phyloP scores from a whole-genome alignment of 2,113 vertebrate species.

The Pituophis catenifer region DNA sequence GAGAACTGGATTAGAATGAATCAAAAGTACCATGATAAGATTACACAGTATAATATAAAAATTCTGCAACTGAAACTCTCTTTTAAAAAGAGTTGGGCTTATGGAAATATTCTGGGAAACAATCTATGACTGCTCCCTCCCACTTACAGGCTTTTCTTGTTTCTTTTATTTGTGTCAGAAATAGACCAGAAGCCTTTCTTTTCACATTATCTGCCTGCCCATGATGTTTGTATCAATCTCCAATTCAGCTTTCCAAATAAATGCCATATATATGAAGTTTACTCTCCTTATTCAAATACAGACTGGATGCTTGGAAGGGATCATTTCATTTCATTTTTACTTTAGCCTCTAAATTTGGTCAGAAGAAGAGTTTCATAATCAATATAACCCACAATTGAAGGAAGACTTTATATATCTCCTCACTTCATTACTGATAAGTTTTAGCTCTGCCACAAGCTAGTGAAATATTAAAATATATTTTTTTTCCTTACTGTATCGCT shows the following conservation, averaged over 20 bases:
- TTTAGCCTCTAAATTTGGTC: background rate
- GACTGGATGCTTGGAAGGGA: background rate
- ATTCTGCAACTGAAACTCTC: background rate
- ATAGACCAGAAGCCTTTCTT: background rate
- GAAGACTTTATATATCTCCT: background rate
- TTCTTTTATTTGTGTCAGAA: background rate
- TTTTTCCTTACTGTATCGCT: conserved; percentile 97
- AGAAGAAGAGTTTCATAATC: background rate
- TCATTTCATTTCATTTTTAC: background rate
- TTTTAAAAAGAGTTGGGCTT: background rate
- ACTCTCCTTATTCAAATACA: background rate
- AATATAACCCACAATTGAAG: background rate
- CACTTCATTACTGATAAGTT: background rate
- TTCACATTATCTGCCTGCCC: no score
- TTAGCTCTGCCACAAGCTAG: conserved; percentile 3
- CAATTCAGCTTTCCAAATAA: background rate
- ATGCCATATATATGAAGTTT: background rate
- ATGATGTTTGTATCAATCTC: background rate
- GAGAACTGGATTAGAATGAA: background rate
- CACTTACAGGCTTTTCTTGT: background rate
- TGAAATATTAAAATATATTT: conserved; percentile 51
- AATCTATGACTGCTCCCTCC: background rate
- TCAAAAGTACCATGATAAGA: background rate
- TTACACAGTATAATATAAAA: background rate
- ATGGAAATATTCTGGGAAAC: background rate